A percentile compares a stretch with the other conserved stretches of the same genome.
These are phyloP conservation scores for Heliconius hortense DNA, from an alignment of 2,888 invertebrate species.

Conservation along the genomic window DNA sequence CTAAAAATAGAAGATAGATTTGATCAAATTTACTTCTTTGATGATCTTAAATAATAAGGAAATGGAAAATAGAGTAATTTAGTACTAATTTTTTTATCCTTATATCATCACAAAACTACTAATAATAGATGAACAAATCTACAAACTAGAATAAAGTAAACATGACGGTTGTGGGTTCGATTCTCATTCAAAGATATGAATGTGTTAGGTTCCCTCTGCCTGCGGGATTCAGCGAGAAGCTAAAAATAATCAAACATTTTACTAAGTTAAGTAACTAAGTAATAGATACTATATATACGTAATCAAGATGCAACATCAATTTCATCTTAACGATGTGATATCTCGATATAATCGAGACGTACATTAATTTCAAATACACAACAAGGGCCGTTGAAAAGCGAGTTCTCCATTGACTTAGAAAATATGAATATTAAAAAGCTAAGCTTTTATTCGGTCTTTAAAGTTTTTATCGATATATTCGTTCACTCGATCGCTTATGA, in stretches of 20 bases:
- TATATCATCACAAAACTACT: too few species aligned
- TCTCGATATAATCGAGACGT: slow-evolving; percentile 8
- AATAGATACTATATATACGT: background rate
- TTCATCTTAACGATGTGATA: background rate
- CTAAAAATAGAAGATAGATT: too few species aligned
- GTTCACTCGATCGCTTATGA: slow-evolving; percentile 11
- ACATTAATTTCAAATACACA: slow-evolving; percentile 10
- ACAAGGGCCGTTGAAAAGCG: slow-evolving; percentile 12
- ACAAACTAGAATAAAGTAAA: too few species aligned
- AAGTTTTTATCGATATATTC: slow-evolving; percentile 13
- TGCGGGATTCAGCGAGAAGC: background rate
- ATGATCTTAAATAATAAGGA: too few species aligned
- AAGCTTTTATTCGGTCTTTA: slow-evolving; percentile 18
- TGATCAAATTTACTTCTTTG: too few species aligned
- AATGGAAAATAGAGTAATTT: too few species aligned
- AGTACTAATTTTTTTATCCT: too few species aligned
- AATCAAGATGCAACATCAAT: background rate
- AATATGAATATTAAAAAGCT: slow-evolving; percentile 24
- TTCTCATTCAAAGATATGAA: background rate
- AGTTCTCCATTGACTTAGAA: slow-evolving; percentile 5
- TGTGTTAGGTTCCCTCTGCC: background rate
- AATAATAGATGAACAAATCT: too few species aligned
- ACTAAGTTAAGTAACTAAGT: background rate
- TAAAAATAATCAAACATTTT: background rate
- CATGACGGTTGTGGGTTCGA: too few species aligned